These are phyloP conservation scores for Odontesthes bonariensis DNA, from an alignment of 2,113 vertebrate species.

Conservation along the genomic window DNA sequence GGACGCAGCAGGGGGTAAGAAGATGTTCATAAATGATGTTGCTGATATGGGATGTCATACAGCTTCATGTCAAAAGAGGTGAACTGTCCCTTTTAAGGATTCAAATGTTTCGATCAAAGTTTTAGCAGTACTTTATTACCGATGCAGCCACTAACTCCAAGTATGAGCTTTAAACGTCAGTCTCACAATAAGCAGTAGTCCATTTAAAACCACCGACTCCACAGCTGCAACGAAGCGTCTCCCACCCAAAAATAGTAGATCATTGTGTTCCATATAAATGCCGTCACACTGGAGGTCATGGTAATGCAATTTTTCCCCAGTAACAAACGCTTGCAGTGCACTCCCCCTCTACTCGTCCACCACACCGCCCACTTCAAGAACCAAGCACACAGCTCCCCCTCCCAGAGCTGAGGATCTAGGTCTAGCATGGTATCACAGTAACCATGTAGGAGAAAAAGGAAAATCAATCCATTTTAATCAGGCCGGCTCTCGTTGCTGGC, in stretches of 20 bases:
- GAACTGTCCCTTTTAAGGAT: no score
- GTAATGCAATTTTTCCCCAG: slow-evolving; percentile 68
- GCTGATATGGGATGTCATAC: no score
- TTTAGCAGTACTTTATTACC: no score
- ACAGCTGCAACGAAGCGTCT: slow-evolving; percentile 22
- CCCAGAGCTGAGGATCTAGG: slow-evolving; percentile 58
- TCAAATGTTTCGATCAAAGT: no score
- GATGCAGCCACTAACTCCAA: no score
- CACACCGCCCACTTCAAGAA: slow-evolving; percentile 61
- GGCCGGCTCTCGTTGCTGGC: slow-evolving; percentile 33
- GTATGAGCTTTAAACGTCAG: no score
- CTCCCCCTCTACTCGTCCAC: slow-evolving; percentile 49
- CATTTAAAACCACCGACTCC: slow-evolving; percentile 12
- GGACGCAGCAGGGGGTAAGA: no score
- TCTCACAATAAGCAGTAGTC: no score
- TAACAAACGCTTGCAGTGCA: slow-evolving; percentile 66
- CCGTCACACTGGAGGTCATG: slow-evolving; percentile 68
- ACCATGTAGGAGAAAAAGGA: slow-evolving; percentile 23
- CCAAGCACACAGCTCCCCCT: slow-evolving; percentile 7
- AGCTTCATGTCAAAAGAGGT: no score
- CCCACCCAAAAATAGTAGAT: slow-evolving; percentile 35
- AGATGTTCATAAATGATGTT: no score
- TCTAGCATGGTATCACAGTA: slow-evolving; percentile 57
- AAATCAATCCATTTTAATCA: slow-evolving; percentile 71
- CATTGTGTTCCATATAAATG: slow-evolving; percentile 40